Percentiles rank a stretch among this genome's conserved stretches.
phyloP scores from a whole-genome alignment of 2,113 vertebrate species.

The Cyphomyrus discorhynchus region DNA sequence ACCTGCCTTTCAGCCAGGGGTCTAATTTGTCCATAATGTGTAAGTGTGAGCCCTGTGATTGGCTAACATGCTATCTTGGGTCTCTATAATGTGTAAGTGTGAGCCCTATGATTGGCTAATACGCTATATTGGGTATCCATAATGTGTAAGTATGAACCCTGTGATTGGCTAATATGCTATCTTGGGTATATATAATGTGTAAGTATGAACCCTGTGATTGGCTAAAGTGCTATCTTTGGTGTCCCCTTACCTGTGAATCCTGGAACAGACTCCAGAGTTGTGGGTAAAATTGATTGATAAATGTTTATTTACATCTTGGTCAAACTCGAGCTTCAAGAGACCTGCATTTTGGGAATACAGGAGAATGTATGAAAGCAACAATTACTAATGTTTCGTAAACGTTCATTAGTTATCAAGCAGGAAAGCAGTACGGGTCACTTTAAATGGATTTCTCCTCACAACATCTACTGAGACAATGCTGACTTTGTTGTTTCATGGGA shows the following conservation, averaged over 20 bases:
- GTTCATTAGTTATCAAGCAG: background rate
- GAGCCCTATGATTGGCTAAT: background rate
- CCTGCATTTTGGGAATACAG: background rate
- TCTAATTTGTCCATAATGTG: background rate
- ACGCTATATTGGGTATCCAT: background rate
- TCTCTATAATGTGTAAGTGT: background rate
- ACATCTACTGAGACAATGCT: background rate
- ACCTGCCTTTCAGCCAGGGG: background rate
- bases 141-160: background rate
- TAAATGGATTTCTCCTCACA: background rate
- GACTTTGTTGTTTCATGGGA: background rate
- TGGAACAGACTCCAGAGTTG: background rate
- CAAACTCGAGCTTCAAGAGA: background rate
- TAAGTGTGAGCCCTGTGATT: background rate
- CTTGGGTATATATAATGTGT: no score
- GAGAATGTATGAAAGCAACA: background rate
- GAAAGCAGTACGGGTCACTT: background rate
- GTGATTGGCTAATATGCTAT: background rate
- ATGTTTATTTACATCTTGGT: background rate
- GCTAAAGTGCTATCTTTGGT: background rate
- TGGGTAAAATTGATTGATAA: background rate
- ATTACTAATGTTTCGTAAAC: background rate
- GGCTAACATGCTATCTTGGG: no score
- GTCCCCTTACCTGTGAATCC: background rate
- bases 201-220: no score